phyloP scores from a whole-genome alignment of 2,113 vertebrate genomes.

The Empidonax traillii region DNA sequence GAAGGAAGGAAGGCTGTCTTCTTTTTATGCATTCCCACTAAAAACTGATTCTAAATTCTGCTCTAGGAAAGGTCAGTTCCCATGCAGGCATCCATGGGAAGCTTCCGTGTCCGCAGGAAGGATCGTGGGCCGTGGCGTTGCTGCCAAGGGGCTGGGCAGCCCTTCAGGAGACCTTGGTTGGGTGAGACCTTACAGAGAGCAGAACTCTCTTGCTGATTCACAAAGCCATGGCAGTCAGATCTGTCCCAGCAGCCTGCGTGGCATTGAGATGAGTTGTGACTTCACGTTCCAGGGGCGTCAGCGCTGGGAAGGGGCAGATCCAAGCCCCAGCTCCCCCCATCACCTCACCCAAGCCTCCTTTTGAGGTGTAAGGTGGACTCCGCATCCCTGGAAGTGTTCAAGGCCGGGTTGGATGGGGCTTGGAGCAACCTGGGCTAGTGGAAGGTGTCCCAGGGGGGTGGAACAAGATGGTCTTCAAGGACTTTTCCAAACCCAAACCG shows the following conservation, averaged over 20 bases:
- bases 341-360: not conserved
- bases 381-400: not conserved
- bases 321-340: not conserved
- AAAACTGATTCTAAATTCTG: slow-evolving; percentile 23
- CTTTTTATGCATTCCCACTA: slow-evolving; percentile 1
- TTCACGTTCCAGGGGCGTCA: not conserved
- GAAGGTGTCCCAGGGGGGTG: not conserved
- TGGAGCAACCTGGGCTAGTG: not conserved
- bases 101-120: not conserved
- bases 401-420: not conserved
- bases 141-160: not conserved
- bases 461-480: not conserved
- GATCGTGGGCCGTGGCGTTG: not conserved
- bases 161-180: not conserved
- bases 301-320: not conserved
- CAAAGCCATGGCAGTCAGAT: not conserved
- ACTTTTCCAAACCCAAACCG: not conserved
- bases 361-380: not conserved
- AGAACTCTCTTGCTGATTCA: not conserved
- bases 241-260: not conserved
- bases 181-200: not conserved
- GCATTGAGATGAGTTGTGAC: not conserved
- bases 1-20: slow-evolving; percentile 26
- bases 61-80: slow-evolving; percentile 28
- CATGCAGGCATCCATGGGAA: not conserved